Base-by-base conservation (phyloP, 2,888 invertebrate species). In the Heliconius cydno region DNA sequence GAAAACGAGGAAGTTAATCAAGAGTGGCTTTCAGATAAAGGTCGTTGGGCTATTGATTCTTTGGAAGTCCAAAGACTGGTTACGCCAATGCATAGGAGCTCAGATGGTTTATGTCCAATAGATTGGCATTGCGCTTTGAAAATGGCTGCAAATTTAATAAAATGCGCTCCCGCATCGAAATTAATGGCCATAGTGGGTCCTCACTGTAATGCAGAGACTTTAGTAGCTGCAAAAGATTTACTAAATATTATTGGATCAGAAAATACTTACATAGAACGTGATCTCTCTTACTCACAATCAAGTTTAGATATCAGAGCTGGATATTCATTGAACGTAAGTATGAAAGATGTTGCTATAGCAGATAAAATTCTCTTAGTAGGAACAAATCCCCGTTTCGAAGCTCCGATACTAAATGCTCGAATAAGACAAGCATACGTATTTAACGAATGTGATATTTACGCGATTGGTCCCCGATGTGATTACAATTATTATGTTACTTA, bases 11-110 rank as follows among this genome's bases (percentile, higher is more conserved):
- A 94, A 85, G 87, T 94, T 28, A 99, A 99, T 92, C 99, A 99
- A 92, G 99, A 99, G 94, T 99, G 99, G 99, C 94, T 99, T 76
- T 98, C 99, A 0, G 99, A 99, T 92, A 99, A 99, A 92, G 97
- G 98, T 0, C 96, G 99, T 78, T 99, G 99, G 95, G 97, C 99
- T 0, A 98, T 98, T 88, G 99, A 99, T 92, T 99, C 99, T 2
- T 95, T 99, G 76, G 99, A 99, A 90, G 96, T 98, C 81, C 99
- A 99, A 92, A 96, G 99, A 84, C 94, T 99, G 76, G 97, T 99
- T 1, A 96, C 97, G 0, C 99, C 99, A 0, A 98, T 99, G 98
- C 94, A 98, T 81, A 97, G 97, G 90, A 95, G 95, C 87, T 93
- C 95, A 10, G 97, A 96, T 10, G 96, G 97, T 88, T 94, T 99